Base-by-base conservation (phyloP, 2,113 vertebrate genomes). In the Cariama cristata region DNA sequence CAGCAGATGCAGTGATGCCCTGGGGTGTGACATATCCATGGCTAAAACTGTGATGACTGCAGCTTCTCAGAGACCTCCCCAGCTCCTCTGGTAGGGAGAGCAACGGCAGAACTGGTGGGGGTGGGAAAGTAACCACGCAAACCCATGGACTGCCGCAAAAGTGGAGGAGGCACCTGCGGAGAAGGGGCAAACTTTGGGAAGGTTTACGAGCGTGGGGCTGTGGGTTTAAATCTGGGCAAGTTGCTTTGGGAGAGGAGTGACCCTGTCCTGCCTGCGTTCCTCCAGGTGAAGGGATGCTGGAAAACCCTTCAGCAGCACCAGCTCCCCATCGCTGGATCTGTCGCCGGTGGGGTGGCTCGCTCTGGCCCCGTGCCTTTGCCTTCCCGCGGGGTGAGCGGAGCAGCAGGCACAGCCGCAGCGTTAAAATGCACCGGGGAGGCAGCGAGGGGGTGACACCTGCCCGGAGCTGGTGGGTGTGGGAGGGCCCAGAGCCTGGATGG, bases 331-430 rank as follows among this genome's bases (percentile, higher is more conserved):
- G 32, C 74, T 14, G 47, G 4, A 0, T 6, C 8, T 18, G 62
- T n/a, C 0, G 1, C 40, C 1, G 8, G 28, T 1, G 8, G 24
- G 13, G 19, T 8, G 23, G 23, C 68, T 52, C 0, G 0, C 21
- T 3, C 52, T 4, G 67, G 42, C 44, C 30, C 21, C 0, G 5
- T 10, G 8, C 30, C 32, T 26, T 30, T 40, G 5, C 45, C 20
- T 24, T 59, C 12, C 27, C 0, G 1, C 22, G 19, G 68, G 24
- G 16, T 11, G 9, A 12, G 32, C 4, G 7, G 33, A 18, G n/a
- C 40, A 14, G 30, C 24, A 18, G 40, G 55, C 55, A n/a, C 9
- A 4, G 84, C 18, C 27, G 55, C 38, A 18, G 33, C 0, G 4
- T 8, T 38, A 6, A 17, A 13, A 26, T 2, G 6, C 20, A 26